Percentiles rank a stretch among this genome's conserved stretches.
Evolutionary conservation across 2,113 vertebrate species (phyloP).

Genomic region (Desmodus rotundus): DNA sequence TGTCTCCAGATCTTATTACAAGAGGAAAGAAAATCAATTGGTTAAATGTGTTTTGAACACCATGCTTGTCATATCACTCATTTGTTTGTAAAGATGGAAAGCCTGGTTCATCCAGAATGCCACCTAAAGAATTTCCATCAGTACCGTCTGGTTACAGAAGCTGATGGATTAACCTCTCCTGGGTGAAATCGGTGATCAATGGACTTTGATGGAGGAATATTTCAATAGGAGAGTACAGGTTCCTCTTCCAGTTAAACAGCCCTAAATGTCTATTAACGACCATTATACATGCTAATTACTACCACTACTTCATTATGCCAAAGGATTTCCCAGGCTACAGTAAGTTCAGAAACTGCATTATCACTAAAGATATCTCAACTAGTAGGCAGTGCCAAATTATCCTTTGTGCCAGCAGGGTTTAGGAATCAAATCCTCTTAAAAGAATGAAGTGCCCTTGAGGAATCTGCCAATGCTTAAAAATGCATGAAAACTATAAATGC

Average conservation of each 20-base stretch:
- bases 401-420: conserved; percentile 64
- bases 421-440: conserved; percentile 60
- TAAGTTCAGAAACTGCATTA: conserved; percentile 67
- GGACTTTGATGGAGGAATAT: conserved; percentile 82
- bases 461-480: conserved; percentile 36
- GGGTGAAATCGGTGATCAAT: conserved; percentile 93
- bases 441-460: conserved; percentile 25
- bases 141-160: conserved; percentile 82
- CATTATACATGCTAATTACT: conserved; percentile 86
- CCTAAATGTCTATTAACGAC: conserved; percentile 84
- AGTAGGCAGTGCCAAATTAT: conserved; percentile 51
- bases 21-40: conserved; percentile 98
- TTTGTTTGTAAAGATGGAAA: conserved; percentile 91
- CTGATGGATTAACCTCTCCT: conserved; percentile 94
- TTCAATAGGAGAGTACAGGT: conserved; percentile 80
- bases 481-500: neutral
- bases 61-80: conserved; percentile 98
- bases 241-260: conserved; percentile 79
- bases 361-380: conserved; percentile 55
- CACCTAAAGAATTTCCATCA: conserved; percentile 91
- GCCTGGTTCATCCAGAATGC: conserved; percentile 90
- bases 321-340: conserved; percentile 67
- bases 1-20: conserved; percentile 96
- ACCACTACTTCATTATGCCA: conserved; percentile 83
- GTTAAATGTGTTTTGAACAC: conserved; percentile 93